Evolutionary conservation across 2,797 vertebrate species (phyloP).

Genomic region (Scolopax rusticola): DNA sequence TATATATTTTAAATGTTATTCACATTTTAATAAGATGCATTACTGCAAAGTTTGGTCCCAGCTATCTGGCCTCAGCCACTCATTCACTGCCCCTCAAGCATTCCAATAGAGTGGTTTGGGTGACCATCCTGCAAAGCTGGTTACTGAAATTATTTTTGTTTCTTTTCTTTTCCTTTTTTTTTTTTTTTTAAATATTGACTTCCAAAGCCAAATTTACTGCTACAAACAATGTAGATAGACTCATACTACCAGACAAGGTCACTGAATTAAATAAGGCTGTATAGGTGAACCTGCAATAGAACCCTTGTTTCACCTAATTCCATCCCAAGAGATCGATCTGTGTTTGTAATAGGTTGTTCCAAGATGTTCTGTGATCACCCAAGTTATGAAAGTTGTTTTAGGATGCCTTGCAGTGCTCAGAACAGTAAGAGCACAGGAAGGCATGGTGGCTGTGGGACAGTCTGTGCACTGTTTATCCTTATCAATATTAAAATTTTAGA

Average conservation of each 20-base stretch:
- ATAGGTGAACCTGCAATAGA: neutral
- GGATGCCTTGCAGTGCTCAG: neutral
- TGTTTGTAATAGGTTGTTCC: neutral
- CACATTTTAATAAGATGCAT: neutral
- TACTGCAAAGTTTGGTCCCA: neutral
- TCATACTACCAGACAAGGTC: neutral
- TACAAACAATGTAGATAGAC: neutral
- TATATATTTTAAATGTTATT: neutral
- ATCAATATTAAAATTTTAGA: neutral
- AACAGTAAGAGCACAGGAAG: neutral
- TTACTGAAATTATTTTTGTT: neutral
- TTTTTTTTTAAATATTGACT: neutral
- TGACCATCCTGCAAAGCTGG: neutral
- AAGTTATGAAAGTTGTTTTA: neutral
- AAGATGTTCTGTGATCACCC: neutral
- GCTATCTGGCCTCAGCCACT: neutral
- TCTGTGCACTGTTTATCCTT: neutral
- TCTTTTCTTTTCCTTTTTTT: too few species aligned
- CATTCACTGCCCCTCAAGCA: neutral
- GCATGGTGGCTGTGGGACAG: neutral
- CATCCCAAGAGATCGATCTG: neutral
- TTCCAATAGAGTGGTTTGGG: neutral
- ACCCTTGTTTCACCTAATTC: neutral
- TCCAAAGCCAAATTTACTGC: neutral
- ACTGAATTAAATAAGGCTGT: neutral